Evolutionary conservation across 2,113 vertebrate genomes (phyloP).

Genomic region (Oreamnos americanus): DNA sequence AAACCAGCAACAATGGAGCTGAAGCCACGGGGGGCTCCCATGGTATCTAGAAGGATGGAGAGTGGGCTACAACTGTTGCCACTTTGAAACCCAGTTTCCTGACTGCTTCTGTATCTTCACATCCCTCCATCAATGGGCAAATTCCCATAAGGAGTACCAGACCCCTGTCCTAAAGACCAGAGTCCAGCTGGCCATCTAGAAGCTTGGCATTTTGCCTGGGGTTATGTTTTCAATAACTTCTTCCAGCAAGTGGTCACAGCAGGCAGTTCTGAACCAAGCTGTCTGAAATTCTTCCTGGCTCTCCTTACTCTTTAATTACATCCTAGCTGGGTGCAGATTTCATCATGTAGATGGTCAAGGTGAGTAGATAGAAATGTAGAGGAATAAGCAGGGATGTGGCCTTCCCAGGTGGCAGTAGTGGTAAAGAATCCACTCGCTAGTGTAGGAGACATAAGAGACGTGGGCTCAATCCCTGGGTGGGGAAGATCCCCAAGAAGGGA

Average conservation of each 20-base stretch:
- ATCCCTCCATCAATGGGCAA: not conserved
- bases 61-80: accelerated
- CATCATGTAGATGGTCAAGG: not conserved
- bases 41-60: not conserved
- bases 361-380: accelerated
- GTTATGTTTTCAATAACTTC: not conserved
- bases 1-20: not conserved
- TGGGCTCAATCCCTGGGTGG: not conserved
- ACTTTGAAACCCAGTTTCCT: not conserved
- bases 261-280: not conserved
- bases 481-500: not conserved
- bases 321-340: not conserved
- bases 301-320: not conserved
- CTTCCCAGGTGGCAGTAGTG: not conserved
- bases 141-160: not conserved
- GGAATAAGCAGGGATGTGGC: too few relatives aligned
- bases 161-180: not conserved
- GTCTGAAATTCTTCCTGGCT: not conserved
- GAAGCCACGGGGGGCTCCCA: accelerated
- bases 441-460: not conserved
- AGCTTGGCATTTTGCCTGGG: not conserved
- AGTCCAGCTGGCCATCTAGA: not conserved
- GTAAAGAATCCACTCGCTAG: not conserved
- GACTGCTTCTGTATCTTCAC: not conserved
- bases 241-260: not conserved